Evolutionary conservation across 2,888 invertebrate species (phyloP).

Genomic region (Nomada goodeniana): DNA sequence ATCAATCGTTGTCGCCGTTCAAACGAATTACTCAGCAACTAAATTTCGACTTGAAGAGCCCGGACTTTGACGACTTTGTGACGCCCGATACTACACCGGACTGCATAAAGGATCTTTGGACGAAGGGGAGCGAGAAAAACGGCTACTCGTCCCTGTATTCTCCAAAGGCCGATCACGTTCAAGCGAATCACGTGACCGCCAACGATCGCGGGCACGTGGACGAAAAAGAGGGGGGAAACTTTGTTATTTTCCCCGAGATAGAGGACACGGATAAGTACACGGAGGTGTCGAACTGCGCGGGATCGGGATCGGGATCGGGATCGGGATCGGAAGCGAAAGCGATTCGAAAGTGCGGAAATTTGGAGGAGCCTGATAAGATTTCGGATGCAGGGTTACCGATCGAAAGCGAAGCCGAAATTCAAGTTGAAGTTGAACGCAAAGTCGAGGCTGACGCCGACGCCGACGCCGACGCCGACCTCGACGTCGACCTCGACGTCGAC

Average conservation of each 20-base stretch:
- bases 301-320: neutral
- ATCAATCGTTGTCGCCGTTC: conserved; percentile 89
- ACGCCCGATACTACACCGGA: conserved; percentile 87
- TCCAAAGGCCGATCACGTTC: neutral
- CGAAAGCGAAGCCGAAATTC: neutral
- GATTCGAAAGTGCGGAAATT: neutral
- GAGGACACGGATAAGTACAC: conserved; percentile 80
- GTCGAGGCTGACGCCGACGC: neutral
- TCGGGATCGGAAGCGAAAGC: neutral
- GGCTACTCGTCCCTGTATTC: conserved; percentile 66
- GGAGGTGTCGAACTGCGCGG: neutral
- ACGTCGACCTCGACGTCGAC: too few species aligned
- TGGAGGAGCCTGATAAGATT: neutral
- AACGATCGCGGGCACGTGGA: conserved; percentile 50
- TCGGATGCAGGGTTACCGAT: neutral
- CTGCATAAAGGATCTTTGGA: conserved; percentile 88
- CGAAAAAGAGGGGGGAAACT: conserved; percentile 85
- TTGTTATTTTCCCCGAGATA: conserved; percentile 86
- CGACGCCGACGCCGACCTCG: conserved; percentile 36
- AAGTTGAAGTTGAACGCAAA: neutral
- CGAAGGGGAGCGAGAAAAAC: conserved; percentile 85
- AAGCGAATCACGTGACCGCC: neutral
- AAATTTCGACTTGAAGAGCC: conserved; percentile 89
- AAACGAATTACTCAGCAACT: conserved; percentile 92
- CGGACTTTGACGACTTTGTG: conserved; percentile 90